A percentile compares a stretch with the other conserved stretches of the same genome.
Conservation (phyloP, 2,797 vertebrate genomes). For the Cygnus olor region DNA sequence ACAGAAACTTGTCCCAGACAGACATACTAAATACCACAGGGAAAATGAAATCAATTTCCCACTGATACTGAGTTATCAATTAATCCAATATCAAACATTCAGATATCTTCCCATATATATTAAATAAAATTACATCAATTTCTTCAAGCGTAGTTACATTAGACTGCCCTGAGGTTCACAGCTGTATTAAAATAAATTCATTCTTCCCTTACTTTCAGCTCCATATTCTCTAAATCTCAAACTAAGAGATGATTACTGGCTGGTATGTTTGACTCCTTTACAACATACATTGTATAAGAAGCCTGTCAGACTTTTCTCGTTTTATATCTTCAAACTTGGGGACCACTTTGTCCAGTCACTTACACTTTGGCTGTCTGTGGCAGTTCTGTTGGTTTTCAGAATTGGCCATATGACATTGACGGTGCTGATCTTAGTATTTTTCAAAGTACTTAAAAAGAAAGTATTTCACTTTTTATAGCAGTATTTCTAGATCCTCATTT, state of each 20-base stretch:
- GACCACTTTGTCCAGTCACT: slow-evolving; percentile 24
- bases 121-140: background rate
- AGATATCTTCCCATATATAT: background rate
- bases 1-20: background rate
- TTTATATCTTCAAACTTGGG: background rate
- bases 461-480: background rate
- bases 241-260: background rate
- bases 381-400: background rate
- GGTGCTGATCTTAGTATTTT: background rate
- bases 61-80: background rate
- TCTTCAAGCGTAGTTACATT: background rate
- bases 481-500: background rate
- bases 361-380: background rate
- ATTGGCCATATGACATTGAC: background rate
- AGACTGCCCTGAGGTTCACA: background rate
- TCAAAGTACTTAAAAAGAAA: background rate
- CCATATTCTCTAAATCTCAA: background rate
- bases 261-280: background rate
- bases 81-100: slow-evolving; percentile 12
- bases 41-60: background rate
- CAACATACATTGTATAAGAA: background rate
- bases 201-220: background rate
- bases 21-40: background rate
- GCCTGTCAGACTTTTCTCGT: background rate
- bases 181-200: background rate